These are phyloP conservation scores for Uropetala carovei DNA, from an alignment of 2,888 invertebrate species.

Conservation along the genomic window DNA sequence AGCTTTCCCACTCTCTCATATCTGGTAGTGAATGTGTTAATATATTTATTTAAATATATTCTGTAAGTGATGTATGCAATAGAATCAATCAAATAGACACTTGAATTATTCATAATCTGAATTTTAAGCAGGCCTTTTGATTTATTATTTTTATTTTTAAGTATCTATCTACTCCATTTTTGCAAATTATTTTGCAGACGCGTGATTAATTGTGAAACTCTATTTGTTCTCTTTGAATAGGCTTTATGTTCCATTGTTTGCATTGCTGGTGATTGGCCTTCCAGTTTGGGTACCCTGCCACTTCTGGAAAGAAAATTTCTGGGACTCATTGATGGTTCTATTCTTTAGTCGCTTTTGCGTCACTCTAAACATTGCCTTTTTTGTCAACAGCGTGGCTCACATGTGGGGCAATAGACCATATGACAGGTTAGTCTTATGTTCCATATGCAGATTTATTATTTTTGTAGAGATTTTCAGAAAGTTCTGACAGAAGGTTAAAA, in stretches of 20 bases:
- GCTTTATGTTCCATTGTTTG: conserved; percentile 84
- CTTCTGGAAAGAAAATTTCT: conserved; percentile 88
- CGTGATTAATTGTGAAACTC: conserved; percentile 29
- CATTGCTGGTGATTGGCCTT: conserved; percentile 80
- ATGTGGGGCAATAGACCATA: conserved; percentile 95
- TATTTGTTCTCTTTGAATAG: conserved; percentile 73
- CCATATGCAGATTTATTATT: not conserved
- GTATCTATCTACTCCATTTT: no score
- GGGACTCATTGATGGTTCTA: conserved; percentile 89
- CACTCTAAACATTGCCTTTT: conserved; percentile 93
- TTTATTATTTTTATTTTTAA: not conserved
- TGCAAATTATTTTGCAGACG: no score
- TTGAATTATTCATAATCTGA: no score
- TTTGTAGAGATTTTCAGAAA: not conserved
- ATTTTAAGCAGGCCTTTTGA: no score
- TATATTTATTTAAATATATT: no score
- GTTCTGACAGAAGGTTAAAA: not conserved
- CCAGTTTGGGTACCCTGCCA: conserved; percentile 89
- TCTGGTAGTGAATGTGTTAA: no score
- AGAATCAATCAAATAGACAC: no score
- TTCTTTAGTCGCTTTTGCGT: conserved; percentile 89
- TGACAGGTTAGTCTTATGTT: conserved; percentile 81
- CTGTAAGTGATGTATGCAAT: no score
- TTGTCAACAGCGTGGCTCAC: conserved; percentile 96
- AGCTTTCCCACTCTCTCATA: no score